Evolutionary conservation across 1,140 invertebrate species (phyloP).

Genomic region (Scaptomyza pallida): DNA sequence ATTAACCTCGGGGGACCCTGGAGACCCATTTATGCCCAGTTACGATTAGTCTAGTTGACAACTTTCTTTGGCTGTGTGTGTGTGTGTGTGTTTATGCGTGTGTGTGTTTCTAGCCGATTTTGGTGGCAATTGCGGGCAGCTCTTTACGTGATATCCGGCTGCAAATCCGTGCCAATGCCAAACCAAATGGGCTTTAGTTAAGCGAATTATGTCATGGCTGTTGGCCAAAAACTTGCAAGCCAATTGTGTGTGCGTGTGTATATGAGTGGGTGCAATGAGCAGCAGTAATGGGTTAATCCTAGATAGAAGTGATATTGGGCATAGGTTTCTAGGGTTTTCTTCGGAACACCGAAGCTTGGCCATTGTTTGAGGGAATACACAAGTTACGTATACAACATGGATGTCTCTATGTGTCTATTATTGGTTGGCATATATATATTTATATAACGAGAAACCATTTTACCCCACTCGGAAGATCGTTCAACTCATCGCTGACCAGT

Average conservation of each 20-base stretch:
- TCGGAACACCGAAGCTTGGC: constrained; percentile 26
- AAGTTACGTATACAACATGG: not conserved
- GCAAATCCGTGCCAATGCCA: constrained; percentile 19
- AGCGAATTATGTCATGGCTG: constrained; percentile 40
- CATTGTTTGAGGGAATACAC: not conserved
- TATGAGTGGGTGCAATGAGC: constrained; percentile 16
- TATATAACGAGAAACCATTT: constrained; percentile 8
- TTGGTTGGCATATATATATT: not conserved
- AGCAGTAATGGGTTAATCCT: constrained; percentile 11
- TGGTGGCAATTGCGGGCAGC: constrained; percentile 25
- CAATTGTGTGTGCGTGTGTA: constrained; percentile 25
- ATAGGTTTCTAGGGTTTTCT: constrained; percentile 4
- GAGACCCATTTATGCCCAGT: constrained; percentile 34
- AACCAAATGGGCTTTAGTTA: constrained; percentile 37
- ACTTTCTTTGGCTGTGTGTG: too few relatives aligned
- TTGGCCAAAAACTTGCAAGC: constrained; percentile 28
- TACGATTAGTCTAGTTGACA: constrained; percentile 23
- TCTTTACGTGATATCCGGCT: constrained; percentile 29
- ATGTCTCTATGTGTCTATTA: not conserved
- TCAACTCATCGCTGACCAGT: constrained; percentile 71
- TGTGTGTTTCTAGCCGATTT: too few relatives aligned
- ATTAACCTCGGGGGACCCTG: constrained; percentile 20
- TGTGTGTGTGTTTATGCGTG: too few relatives aligned
- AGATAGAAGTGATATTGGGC: constrained; percentile 4
- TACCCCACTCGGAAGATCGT: constrained; percentile 61